Conservation (phyloP, 2,797 vertebrate species). For the Halcyon smyrnensis region DNA sequence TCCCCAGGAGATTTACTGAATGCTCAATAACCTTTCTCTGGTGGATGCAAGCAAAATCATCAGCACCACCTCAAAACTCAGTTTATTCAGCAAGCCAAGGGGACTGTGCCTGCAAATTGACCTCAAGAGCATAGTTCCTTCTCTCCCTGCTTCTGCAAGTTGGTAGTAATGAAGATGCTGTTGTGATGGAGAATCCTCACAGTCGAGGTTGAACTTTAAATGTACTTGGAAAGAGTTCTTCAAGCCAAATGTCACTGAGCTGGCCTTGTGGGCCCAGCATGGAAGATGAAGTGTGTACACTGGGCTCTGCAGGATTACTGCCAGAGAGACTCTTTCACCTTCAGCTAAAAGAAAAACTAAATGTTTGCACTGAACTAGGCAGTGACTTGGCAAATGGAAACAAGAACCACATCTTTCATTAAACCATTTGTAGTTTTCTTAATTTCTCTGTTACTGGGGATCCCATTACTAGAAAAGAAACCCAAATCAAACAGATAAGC, state of each 20-base stretch:
- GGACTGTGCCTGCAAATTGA: constrained; percentile 16
- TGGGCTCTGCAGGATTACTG: constrained; percentile 40
- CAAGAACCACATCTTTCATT: not conserved
- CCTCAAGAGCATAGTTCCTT: not conserved
- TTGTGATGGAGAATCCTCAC: constrained; percentile 20
- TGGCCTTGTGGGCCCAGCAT: not conserved
- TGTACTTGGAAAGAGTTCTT: constrained; percentile 11
- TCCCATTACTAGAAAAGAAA: not conserved
- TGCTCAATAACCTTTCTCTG: constrained; percentile 67
- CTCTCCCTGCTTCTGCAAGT: not conserved
- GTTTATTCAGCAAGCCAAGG: constrained; percentile 41
- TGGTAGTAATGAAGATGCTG: constrained; percentile 52
- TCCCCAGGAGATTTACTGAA: constrained; percentile 59
- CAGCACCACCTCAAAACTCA: not conserved
- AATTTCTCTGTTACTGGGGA: not conserved
- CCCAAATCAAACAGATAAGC: not conserved
- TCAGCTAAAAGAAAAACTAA: not conserved
- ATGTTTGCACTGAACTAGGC: constrained; percentile 1
- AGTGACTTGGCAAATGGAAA: not conserved
- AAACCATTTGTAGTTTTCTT: not conserved
- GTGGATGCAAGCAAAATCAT: constrained; percentile 55
- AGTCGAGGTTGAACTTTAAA: constrained; percentile 42
- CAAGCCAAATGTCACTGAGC: not conserved
- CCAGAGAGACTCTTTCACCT: constrained; percentile 19
- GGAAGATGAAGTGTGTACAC: constrained; percentile 28